Percentiles rank a stretch among this genome's conserved stretches.
These are phyloP conservation scores for Blennius ocellaris DNA, from an alignment of 2,113 vertebrate species.

Conservation along the genomic window DNA sequence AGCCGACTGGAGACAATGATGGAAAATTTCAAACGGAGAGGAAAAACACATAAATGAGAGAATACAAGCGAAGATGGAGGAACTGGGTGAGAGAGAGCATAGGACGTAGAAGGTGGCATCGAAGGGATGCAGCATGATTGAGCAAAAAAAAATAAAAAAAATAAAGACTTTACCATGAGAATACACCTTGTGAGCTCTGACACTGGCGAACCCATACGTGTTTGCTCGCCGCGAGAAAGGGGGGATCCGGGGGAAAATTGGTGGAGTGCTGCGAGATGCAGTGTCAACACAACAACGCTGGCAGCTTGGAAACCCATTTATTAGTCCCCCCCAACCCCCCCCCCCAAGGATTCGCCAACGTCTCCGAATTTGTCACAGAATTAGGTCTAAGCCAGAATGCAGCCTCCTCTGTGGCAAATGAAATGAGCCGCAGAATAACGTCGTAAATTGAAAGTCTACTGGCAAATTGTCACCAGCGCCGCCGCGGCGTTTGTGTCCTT, in stretches of 20 bases:
- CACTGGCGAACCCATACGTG: background rate
- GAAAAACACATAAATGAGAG: conserved; percentile 7
- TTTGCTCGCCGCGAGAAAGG: conserved; percentile 27
- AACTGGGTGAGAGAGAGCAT: too few relatives aligned
- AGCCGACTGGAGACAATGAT: conserved; percentile 9
- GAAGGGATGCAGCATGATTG: conserved; percentile 10
- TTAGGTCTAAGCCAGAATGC: conserved; percentile 39
- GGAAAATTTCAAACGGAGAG: conserved; percentile 1
- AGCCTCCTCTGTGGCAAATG: conserved; percentile 44
- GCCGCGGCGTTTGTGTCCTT: conserved; percentile 37
- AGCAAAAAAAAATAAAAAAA: background rate
- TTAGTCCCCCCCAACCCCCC: too few relatives aligned
- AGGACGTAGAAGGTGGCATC: too few relatives aligned
- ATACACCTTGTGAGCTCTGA: conserved; percentile 31
- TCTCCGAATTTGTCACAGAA: conserved; percentile 56
- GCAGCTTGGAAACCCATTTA: conserved; percentile 64
- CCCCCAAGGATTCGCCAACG: conserved; percentile 43
- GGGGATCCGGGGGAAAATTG: conserved; percentile 37
- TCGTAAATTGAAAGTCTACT: conserved; percentile 45
- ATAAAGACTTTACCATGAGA: conserved; percentile 20
- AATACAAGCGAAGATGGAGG: too few relatives aligned
- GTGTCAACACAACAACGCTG: conserved; percentile 60
- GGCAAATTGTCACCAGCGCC: conserved; percentile 39
- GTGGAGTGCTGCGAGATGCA: conserved; percentile 47
- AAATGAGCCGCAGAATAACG: conserved; percentile 46